Base-by-base conservation (phyloP, 2,888 invertebrate species). In the Polyommatus icarus region DNA sequence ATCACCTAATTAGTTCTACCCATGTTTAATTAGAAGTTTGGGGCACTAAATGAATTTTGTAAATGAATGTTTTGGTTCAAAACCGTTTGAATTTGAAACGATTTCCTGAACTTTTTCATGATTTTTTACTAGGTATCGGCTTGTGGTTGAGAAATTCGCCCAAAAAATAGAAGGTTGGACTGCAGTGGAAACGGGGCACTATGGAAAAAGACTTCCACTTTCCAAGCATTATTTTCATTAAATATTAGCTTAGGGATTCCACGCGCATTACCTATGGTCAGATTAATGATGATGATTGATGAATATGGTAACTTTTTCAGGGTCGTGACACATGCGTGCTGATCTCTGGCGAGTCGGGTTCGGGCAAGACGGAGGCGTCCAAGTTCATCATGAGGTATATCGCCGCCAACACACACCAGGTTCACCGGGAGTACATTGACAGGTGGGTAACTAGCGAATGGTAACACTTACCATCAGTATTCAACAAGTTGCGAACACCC, bases 371-470 rank as follows among this genome's bases (percentile, higher is more conserved):
- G 7, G 99, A 99, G 90, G 99, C 99, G 0, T 99, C 99, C 79
- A 99, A 99, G 94, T 99, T 99, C 87, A 99, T 99, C 83, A 99
- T 99, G 99, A 98, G 98, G 87, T 98, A 98, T 87, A 98, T 99
- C 82, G 99, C 99, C 0, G 99, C 99, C 3, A 99, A 99, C 80
- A 99, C 99, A 36, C 99, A 99, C 92, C 94, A 96, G 84, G 96
- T 97, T 78, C 98, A 99, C 89, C 97, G 97, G 88, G 99, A 99
- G 91, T 94, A 94, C 79, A 99, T 99, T 80, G 99, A 99, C 94
- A 96, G 99, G 98, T 98, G 84, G 87, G 86, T 67, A 3, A 3
- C 10, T 15, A 1, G 12, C 0, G 50, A 15, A 50, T 50, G 50
- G 1, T 50, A 50, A 40, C 7, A 40, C 7, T 40, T 40, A 40